Percentiles rank a stretch among this genome's conserved stretches.
These are phyloP conservation scores for Porites lobata DNA, from an alignment of 92 coral and sea anemone species.

Conservation along the genomic window DNA sequence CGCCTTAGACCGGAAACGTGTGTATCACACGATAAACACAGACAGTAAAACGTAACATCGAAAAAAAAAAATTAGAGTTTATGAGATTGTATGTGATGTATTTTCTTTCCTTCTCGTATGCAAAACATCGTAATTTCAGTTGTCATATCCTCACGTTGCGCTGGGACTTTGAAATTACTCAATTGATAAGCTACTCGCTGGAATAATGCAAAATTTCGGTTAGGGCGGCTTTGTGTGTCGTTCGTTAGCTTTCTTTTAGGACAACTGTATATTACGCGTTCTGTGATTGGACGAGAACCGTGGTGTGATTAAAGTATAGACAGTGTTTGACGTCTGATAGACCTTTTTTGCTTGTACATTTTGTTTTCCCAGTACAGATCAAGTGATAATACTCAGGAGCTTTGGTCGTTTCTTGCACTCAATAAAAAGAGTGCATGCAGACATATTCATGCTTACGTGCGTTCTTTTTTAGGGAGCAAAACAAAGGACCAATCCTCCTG, in stretches of 20 bases:
- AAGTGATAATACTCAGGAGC: neutral
- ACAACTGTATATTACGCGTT: neutral
- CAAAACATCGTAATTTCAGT: slow-evolving; percentile 4
- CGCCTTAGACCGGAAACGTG: no score
- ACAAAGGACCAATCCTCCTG: neutral
- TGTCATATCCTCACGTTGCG: slow-evolving; percentile 3
- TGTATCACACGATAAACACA: no score
- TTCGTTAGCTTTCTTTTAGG: slow-evolving; percentile 9
- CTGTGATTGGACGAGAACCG: slow-evolving; percentile 7
- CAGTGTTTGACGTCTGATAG: neutral
- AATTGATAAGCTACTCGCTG: slow-evolving; percentile 1
- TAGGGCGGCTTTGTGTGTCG: slow-evolving; percentile 11
- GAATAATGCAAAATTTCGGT: neutral
- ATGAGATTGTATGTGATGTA: no score
- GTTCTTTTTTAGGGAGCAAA: neutral
- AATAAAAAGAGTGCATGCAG: neutral
- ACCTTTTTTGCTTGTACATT: no score
- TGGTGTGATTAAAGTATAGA: slow-evolving; percentile 1
- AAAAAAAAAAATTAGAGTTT: no score
- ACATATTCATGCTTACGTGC: no score
- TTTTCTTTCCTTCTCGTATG: no score
- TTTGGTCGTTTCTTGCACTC: no score
- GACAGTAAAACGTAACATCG: no score
- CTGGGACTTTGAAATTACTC: slow-evolving; percentile 3
- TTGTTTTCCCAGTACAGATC: neutral